Conservation (phyloP, 2,888 invertebrate species). For the Agrochola lychnidis region DNA sequence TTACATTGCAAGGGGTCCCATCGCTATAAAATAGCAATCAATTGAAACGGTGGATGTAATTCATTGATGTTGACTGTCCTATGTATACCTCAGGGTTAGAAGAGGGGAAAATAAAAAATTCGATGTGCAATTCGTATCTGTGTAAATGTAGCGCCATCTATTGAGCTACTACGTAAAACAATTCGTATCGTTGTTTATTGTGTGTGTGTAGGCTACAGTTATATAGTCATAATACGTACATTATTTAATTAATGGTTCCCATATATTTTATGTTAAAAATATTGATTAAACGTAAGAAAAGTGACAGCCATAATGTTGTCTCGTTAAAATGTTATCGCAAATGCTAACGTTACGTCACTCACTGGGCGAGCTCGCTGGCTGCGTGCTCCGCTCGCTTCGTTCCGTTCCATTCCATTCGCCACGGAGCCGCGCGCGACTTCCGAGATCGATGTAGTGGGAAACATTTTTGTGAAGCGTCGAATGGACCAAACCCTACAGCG, state of each 20-base stretch:
- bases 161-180: conserved; percentile 28
- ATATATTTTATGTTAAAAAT: not conserved
- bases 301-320: conserved; percentile 33
- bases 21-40: conserved; percentile 22
- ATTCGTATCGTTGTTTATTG: not conserved
- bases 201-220: not conserved
- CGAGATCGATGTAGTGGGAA: conserved; percentile 80
- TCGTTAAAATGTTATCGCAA: conserved; percentile 45
- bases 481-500: conserved; percentile 78
- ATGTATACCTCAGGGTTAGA: conserved; percentile 40
- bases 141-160: conserved; percentile 57
- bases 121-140: conserved; percentile 11
- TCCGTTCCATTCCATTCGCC: conserved; percentile 76
- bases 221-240: not conserved
- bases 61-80: conserved; percentile 37
- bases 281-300: conserved; percentile 25
- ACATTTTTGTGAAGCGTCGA: conserved; percentile 82
- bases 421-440: conserved; percentile 73
- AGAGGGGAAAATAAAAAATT: conserved; percentile 34
- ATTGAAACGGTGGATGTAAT: conserved; percentile 49
- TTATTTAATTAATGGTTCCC: not conserved
- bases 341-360: conserved; percentile 69
- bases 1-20: conserved; percentile 21
- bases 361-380: conserved; percentile 58
- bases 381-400: conserved; percentile 70